These are phyloP conservation scores for Brenthis daphne DNA, from an alignment of 2,888 invertebrate genomes.

Conservation along the genomic window DNA sequence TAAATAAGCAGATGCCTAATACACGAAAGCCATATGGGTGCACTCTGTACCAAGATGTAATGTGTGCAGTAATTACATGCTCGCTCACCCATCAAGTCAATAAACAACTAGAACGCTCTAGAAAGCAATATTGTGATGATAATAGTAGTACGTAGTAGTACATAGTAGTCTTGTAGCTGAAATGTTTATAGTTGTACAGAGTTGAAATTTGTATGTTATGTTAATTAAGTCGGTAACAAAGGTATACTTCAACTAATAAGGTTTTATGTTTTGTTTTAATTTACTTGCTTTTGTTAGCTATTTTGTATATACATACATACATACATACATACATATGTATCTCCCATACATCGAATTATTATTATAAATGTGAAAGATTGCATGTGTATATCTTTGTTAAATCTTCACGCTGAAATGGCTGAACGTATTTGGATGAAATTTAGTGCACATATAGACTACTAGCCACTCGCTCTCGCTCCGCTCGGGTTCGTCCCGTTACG, in stretches of 20 bases:
- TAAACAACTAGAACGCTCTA: slow-evolving; percentile 18
- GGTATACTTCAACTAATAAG: background rate
- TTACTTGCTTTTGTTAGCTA: background rate
- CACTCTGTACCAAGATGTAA: slow-evolving; percentile 14
- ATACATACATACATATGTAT: no score
- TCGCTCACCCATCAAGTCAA: slow-evolving; percentile 19
- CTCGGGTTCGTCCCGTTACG: no score
- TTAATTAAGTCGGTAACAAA: slow-evolving; percentile 4
- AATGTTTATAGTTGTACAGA: slow-evolving; percentile 15
- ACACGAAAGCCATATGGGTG: background rate
- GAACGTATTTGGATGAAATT: no score
- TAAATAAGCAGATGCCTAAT: slow-evolving; percentile 1
- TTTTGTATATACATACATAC: no score
- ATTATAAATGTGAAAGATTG: no score
- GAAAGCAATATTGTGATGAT: slow-evolving; percentile 18
- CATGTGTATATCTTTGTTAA: no score
- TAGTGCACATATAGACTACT: no score
- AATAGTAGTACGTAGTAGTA: slow-evolving; percentile 19
- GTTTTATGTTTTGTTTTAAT: background rate
- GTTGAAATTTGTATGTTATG: slow-evolving; percentile 1
- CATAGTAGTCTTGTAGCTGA: slow-evolving; percentile 1
- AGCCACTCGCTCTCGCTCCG: no score
- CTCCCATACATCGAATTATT: no score
- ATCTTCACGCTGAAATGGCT: no score
- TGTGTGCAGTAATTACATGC: slow-evolving; percentile 18